Percentiles rank a stretch among this genome's conserved stretches.
phyloP scores from a whole-genome alignment of 2,797 vertebrate genomes.

The Octomys mimax region DNA sequence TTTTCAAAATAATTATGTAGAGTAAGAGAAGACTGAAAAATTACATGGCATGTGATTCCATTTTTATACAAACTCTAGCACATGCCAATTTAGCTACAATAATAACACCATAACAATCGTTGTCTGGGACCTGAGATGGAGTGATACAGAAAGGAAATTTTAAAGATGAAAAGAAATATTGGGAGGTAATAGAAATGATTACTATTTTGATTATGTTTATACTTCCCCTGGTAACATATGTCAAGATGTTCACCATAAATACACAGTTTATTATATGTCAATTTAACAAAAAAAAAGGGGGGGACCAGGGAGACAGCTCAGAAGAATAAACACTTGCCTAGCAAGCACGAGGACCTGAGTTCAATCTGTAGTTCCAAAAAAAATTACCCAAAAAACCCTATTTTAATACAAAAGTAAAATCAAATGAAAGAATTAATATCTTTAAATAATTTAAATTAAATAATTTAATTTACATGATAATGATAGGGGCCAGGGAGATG shows the following conservation, averaged over 20 bases:
- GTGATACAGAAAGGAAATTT: neutral
- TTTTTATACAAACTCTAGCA: neutral
- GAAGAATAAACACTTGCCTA: no score
- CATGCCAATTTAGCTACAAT: neutral
- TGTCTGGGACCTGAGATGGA: neutral
- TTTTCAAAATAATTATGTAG: slow-evolving; percentile 20
- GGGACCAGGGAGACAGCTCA: no score
- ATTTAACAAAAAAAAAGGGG: neutral
- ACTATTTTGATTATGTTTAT: neutral
- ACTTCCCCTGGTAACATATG: neutral
- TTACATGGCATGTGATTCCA: neutral
- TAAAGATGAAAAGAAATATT: neutral
- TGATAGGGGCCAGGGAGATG: neutral
- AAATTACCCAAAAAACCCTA: neutral
- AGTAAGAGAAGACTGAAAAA: neutral
- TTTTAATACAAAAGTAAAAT: slow-evolving; percentile 42
- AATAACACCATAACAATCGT: neutral
- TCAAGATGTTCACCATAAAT: neutral
- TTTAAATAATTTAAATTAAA: neutral
- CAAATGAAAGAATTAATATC: neutral
- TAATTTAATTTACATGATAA: neutral
- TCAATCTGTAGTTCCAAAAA: no score
- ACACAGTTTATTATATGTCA: neutral
- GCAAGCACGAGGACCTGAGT: no score
- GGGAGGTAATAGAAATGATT: neutral